Evolutionary conservation across 1,140 invertebrate genomes (phyloP).

Genomic region (Trichonephila clavipes): DNA sequence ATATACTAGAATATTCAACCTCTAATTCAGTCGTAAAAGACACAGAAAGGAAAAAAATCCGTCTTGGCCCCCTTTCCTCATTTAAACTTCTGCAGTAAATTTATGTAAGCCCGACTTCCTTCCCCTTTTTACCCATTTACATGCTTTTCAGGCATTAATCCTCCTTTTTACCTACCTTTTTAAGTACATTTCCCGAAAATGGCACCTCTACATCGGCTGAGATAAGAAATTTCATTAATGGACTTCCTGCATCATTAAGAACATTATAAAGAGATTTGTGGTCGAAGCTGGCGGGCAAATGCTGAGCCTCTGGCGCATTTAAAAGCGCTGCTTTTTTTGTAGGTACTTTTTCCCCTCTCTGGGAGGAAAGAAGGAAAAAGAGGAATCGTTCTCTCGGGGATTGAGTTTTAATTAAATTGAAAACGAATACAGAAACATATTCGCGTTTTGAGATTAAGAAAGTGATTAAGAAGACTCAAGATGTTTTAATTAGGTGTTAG

Average conservation of each 20-base stretch:
- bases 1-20: background rate
- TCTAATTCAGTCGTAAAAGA: conserved; percentile 5
- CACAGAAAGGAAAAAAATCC: background rate
- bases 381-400: conserved; percentile 29
- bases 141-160: conserved; percentile 35
- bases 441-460: conserved; percentile 46
- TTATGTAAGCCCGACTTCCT: conserved; percentile 18
- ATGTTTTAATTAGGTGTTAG: conserved; percentile 64
- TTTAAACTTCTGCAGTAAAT: background rate
- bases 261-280: conserved; percentile 73
- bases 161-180: background rate
- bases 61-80: background rate
- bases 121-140: background rate
- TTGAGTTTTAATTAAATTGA: conserved; percentile 73
- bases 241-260: conserved; percentile 72
- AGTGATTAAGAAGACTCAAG: conserved; percentile 57
- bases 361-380: too few species aligned
- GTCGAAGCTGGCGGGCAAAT: background rate
- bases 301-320: conserved; percentile 43
- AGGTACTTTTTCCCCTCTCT: background rate
- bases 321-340: background rate
- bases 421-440: conserved; percentile 73
- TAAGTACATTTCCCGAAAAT: conserved; percentile 58
- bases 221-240: conserved; percentile 74
- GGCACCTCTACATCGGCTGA: conserved; percentile 62